Conservation (phyloP, 2,797 vertebrate genomes). For the Lagorchestes hirsutus region DNA sequence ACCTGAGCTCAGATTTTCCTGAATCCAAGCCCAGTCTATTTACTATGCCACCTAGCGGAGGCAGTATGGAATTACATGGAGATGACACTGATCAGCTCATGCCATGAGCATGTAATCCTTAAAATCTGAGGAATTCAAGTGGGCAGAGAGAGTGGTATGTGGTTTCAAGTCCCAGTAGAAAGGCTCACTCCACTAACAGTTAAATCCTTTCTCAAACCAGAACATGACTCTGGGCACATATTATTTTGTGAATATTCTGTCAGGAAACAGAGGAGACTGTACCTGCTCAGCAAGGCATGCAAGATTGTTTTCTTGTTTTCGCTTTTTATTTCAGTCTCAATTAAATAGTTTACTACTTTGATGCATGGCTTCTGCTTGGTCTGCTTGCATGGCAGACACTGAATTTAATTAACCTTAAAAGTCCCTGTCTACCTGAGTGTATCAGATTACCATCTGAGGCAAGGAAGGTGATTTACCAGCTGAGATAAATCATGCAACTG, state of each 20-base stretch:
- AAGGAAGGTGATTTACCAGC: not conserved
- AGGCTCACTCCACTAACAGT: not conserved
- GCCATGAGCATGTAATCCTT: not conserved
- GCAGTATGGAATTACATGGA: not conserved
- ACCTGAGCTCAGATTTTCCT: not conserved
- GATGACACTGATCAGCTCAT: not conserved
- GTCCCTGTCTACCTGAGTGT: not conserved
- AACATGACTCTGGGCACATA: not conserved
- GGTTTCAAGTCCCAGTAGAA: not conserved
- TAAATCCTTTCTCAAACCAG: not conserved
- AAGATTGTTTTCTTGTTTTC: not conserved
- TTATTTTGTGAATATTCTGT: not conserved
- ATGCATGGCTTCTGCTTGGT: not conserved
- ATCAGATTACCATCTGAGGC: not conserved
- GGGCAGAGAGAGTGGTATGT: not conserved
- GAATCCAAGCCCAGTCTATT: not conserved
- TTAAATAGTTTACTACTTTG: not conserved
- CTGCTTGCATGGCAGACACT: not conserved
- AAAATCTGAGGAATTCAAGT: not conserved
- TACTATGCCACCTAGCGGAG: not conserved
- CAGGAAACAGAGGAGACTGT: not conserved
- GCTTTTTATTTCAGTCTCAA: not conserved
- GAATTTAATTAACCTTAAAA: not conserved
- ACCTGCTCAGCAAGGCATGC: not conserved
- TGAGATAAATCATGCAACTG: not conserved